Evolutionary conservation across 2,888 invertebrate species (phyloP), one percentile per base, ranked within the genome.

Genomic region (Microctonus brassicae): DNA sequence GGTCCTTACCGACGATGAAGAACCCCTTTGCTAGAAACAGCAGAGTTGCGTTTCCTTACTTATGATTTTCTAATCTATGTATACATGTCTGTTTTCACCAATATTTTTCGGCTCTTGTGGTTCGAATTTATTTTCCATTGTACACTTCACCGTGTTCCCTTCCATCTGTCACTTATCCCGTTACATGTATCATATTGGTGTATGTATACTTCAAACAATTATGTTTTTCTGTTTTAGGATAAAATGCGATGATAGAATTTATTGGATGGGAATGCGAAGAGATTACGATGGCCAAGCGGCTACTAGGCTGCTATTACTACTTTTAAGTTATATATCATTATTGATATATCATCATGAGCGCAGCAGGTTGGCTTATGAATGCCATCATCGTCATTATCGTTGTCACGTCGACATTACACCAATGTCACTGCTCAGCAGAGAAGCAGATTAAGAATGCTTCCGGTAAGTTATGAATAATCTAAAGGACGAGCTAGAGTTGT

Each of bases 231-330:
- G 73, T 77, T 79, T 65, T 78, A 81, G 82, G 73, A 69, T 77
- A 80, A 82, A 82, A 83, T 81, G 81, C 75, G 69, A 74, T 76
- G 77, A 77, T 75, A 75, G 73, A 55, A 62, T 17, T 22, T 29
- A 55, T 20, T 20, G 55, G 17, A 39, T 39, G 26, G 55, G 58
- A 36, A 22, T 58, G 42, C 58, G 34, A 47, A 39, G 66, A 53
- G 53, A 60, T 62, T 67, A 55, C 62, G 26, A 70, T 67, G 71
- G 67, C 42, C 39, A 34, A 33, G 58, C 70, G 47, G 47, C 57
- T 17, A 53, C 17, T 33, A 6, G 34, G 20, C 47, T 24, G 33
- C 34, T 24, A 33, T n/a, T n/a, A n/a, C 13, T 20, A 17, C n/a
- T 57, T 42, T 33, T 39, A 69, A 33, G 52, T 39, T 36, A 60